phyloP scores from a whole-genome alignment of 2,888 invertebrate species.

The Drosophila paramelanica region DNA sequence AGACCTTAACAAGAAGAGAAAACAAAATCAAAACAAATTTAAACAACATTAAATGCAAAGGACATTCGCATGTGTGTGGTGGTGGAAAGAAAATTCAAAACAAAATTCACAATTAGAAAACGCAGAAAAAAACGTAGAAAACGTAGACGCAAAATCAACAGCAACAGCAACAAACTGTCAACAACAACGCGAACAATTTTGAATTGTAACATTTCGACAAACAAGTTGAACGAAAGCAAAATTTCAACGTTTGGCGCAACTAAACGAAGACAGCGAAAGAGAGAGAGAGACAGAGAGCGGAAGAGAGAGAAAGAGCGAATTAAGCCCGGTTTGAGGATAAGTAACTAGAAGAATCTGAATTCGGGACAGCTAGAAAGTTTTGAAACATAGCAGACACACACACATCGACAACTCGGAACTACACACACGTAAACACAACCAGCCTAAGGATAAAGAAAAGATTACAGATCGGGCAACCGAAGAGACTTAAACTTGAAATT shows the following conservation, averaged over 20 bases:
- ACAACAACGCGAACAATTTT: constrained; percentile 70
- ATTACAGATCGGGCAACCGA: constrained; percentile 45
- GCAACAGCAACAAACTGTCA: constrained; percentile 44
- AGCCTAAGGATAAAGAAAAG: constrained; percentile 18
- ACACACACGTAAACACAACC: constrained; percentile 27
- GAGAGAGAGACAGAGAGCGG: constrained; percentile 17
- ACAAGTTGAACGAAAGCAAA: constrained; percentile 78
- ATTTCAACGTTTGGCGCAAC: constrained; percentile 82
- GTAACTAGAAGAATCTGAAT: constrained; percentile 13
- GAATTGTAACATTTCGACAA: constrained; percentile 73
- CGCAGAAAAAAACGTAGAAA: constrained; percentile 84
- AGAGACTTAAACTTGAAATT: constrained; percentile 60
- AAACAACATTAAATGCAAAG: constrained; percentile 83
- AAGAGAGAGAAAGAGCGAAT: constrained; percentile 14
- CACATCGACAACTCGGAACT: constrained; percentile 50
- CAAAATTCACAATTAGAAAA: constrained; percentile 84
- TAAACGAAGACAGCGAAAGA: constrained; percentile 49
- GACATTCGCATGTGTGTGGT: constrained; percentile 85
- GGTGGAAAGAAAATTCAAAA: constrained; percentile 84
- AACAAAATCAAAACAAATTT: constrained; percentile 61
- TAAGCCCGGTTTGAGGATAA: constrained; percentile 37
- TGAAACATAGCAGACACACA: constrained; percentile 44
- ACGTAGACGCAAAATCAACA: constrained; percentile 81
- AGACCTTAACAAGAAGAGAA: constrained; percentile 41
- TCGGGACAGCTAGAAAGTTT: constrained; percentile 46